Evolutionary conservation across 2,888 invertebrate species (phyloP).

Genomic region (Macroteleia sp.): DNA sequence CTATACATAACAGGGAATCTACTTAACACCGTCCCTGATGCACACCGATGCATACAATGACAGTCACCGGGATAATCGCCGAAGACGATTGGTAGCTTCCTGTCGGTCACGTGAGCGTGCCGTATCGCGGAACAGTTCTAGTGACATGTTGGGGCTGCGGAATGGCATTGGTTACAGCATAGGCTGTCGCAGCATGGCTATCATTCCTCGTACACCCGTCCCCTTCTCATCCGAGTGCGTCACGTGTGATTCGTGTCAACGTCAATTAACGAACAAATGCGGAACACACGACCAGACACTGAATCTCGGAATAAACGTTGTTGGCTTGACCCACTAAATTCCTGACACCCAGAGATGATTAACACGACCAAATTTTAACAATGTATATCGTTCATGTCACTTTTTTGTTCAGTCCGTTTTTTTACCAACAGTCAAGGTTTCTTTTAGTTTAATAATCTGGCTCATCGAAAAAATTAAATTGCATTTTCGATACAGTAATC

Average conservation of each 20-base stretch:
- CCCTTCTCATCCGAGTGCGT: conserved; percentile 67
- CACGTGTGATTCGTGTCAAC: conserved; percentile 73
- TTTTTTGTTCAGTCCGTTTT: no score
- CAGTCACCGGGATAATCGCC: conserved; percentile 80
- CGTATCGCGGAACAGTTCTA: conserved; percentile 73
- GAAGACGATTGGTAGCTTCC: conserved; percentile 84
- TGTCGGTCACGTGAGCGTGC: conserved; percentile 81
- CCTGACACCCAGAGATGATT: conserved; percentile 42
- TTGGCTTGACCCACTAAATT: conserved; percentile 56
- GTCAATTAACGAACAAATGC: conserved; percentile 71
- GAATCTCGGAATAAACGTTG: conserved; percentile 61
- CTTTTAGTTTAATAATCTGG: no score
- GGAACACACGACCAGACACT: conserved; percentile 66
- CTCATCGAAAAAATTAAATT: no score
- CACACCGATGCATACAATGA: conserved; percentile 64
- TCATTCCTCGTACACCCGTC: conserved; percentile 61
- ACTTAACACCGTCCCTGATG: conserved; percentile 82
- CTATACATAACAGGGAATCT: conserved; percentile 73
- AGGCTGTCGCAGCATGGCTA: conserved; percentile 60
- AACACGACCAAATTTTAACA: conserved; percentile 56
- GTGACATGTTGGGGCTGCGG: conserved; percentile 63
- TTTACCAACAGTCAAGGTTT: no score
- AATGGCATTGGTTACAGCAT: conserved; percentile 67
- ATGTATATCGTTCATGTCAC: no score
- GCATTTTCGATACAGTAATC: no score